Conservation (phyloP, 2,797 vertebrate species). For the Peromyscus nudipes region DNA sequence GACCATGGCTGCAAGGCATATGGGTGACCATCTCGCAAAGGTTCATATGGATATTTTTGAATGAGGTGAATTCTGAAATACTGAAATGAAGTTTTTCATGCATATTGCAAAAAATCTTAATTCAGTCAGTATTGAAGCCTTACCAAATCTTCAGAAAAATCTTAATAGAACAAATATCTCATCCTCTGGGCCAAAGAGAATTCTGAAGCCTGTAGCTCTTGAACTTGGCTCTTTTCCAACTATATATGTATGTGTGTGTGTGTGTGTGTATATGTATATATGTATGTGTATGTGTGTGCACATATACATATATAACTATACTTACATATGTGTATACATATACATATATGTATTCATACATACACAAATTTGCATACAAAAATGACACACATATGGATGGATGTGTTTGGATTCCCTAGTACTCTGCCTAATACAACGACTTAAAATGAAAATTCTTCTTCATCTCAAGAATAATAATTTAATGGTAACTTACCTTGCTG, state of each 20-base stretch:
- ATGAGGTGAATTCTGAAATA: neutral
- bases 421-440: neutral
- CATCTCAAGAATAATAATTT: neutral
- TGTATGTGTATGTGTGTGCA: too few species aligned
- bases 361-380: neutral
- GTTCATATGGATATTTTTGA: neutral
- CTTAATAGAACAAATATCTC: neutral
- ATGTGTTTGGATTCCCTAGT: neutral
- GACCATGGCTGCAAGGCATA: neutral
- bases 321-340: neutral
- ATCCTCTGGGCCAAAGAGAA: neutral
- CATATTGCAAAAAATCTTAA: neutral
- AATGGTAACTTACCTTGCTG: neutral
- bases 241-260: rapidly evolving
- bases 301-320: neutral
- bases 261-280: neutral
- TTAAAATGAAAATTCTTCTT: neutral
- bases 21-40: neutral
- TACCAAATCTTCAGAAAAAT: neutral
- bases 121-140: neutral
- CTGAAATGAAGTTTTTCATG: neutral
- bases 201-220: neutral
- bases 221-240: neutral
- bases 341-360: neutral
- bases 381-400: neutral